These are phyloP conservation scores for Drosophila neoperkinsi DNA, from an alignment of 2,888 invertebrate species.

Conservation along the genomic window DNA sequence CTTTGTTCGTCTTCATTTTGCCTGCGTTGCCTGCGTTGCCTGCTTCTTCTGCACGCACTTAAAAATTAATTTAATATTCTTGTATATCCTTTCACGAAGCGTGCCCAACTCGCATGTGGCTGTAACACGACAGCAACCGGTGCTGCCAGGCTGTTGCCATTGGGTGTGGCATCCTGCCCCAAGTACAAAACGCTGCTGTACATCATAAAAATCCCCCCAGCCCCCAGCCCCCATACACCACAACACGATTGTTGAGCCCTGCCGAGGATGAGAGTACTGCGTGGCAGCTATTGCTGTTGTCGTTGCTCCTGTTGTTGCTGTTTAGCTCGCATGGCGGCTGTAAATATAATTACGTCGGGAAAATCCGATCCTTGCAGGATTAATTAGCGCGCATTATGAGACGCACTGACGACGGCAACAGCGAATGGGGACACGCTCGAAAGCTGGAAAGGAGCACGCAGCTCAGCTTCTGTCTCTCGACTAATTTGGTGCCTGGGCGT, in stretches of 20 bases:
- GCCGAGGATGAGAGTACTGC: constrained; percentile 31
- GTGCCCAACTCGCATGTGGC: constrained; percentile 72
- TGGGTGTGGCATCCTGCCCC: constrained; percentile 16
- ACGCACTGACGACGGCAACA: constrained; percentile 65
- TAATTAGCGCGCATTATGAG: constrained; percentile 85
- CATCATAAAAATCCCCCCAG: constrained; percentile 50
- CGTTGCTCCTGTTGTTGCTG: constrained; percentile 34
- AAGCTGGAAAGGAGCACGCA: constrained; percentile 27
- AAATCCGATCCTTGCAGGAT: constrained; percentile 85
- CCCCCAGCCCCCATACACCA: background rate
- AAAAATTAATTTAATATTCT: constrained; percentile 84
- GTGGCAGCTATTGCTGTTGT: constrained; percentile 5
- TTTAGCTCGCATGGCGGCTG: constrained; percentile 78
- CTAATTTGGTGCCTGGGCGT: constrained; percentile 50
- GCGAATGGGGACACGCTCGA: constrained; percentile 30
- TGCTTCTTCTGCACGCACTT: constrained; percentile 69
- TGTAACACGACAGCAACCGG: constrained; percentile 63
- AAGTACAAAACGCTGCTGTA: constrained; percentile 47
- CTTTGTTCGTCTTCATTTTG: constrained; percentile 46
- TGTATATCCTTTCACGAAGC: constrained; percentile 73
- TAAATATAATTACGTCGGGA: constrained; percentile 82
- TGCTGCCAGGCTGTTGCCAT: constrained; percentile 54
- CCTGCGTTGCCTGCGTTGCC: constrained; percentile 7
- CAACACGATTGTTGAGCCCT: constrained; percentile 30
- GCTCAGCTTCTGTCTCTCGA: constrained; percentile 39